Evolutionary conservation across 1,140 invertebrate species (phyloP).

Genomic region (Lordiphosa stackelbergi): DNA sequence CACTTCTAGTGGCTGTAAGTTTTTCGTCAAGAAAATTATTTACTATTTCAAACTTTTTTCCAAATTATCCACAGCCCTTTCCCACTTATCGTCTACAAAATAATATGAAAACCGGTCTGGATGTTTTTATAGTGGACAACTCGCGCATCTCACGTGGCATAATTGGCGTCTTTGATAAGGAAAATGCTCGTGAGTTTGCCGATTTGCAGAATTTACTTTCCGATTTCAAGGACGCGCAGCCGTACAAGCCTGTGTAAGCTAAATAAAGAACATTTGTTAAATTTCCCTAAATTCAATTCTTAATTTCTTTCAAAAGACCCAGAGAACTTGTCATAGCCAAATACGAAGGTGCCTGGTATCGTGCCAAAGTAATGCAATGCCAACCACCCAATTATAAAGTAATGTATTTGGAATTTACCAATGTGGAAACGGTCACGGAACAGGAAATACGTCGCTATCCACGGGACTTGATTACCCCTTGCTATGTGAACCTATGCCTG

Average conservation of each 20-base stretch:
- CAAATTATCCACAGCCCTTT: constrained; percentile 35
- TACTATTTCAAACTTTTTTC: too few relatives aligned
- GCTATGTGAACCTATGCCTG: constrained; percentile 51
- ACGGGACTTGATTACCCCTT: constrained; percentile 27
- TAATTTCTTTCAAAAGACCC: constrained; percentile 17
- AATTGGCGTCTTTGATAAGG: constrained; percentile 50
- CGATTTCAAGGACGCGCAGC: constrained; percentile 19
- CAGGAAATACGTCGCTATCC: constrained; percentile 58
- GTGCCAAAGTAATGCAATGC: constrained; percentile 47
- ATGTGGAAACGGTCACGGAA: constrained; percentile 28
- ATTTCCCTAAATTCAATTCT: background rate
- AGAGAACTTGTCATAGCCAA: constrained; percentile 58
- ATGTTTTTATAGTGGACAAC: constrained; percentile 51
- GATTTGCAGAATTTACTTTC: constrained; percentile 26
- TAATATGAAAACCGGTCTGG: constrained; percentile 16
- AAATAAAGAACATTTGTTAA: background rate
- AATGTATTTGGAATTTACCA: constrained; percentile 51
- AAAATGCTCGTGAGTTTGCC: constrained; percentile 22
- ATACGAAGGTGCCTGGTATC: constrained; percentile 45
- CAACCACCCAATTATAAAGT: constrained; percentile 29
- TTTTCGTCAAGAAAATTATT: background rate
- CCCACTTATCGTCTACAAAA: constrained; percentile 11
- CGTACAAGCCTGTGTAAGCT: constrained; percentile 54
- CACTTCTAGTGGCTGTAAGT: constrained; percentile 1
- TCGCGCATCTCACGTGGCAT: constrained; percentile 39